Evolutionary conservation across 1,140 invertebrate genomes (phyloP).

Genomic region (Drosophila sturtevanti): DNA sequence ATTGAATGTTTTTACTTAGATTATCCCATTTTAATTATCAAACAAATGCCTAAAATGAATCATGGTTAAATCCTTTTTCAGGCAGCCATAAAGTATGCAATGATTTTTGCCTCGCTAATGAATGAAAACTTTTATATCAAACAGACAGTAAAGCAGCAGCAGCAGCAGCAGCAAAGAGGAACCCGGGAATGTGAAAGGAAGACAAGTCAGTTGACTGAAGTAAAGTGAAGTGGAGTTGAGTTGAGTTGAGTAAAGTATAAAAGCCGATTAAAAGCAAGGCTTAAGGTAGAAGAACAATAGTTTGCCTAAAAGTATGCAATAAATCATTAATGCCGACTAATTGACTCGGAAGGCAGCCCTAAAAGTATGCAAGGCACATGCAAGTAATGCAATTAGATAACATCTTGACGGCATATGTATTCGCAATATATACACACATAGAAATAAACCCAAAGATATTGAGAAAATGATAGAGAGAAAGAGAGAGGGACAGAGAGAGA

Average conservation of each 20-base stretch:
- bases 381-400: slow-evolving; percentile 63
- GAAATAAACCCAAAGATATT: neutral
- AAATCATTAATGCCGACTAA: slow-evolving; percentile 60
- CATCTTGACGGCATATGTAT: slow-evolving; percentile 14
- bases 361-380: slow-evolving; percentile 44
- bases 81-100: slow-evolving; percentile 19
- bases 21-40: slow-evolving; percentile 21
- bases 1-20: slow-evolving; percentile 7
- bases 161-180: neutral
- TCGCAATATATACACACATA: slow-evolving; percentile 23
- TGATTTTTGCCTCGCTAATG: slow-evolving; percentile 15
- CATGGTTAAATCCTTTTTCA: slow-evolving; percentile 13
- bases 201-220: neutral
- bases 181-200: neutral
- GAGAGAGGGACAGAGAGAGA: slow-evolving; percentile 3
- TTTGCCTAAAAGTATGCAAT: slow-evolving; percentile 36
- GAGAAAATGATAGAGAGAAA: neutral
- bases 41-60: slow-evolving; percentile 23
- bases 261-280: slow-evolving; percentile 49
- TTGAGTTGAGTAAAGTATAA: slow-evolving; percentile 11
- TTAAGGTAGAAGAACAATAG: slow-evolving; percentile 2
- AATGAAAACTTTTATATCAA: slow-evolving; percentile 5
- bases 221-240: neutral
- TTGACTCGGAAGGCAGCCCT: slow-evolving; percentile 52
- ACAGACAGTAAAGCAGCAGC: neutral